phyloP scores from a whole-genome alignment of 2,888 invertebrate genomes.

The Tiliacea aurago region DNA sequence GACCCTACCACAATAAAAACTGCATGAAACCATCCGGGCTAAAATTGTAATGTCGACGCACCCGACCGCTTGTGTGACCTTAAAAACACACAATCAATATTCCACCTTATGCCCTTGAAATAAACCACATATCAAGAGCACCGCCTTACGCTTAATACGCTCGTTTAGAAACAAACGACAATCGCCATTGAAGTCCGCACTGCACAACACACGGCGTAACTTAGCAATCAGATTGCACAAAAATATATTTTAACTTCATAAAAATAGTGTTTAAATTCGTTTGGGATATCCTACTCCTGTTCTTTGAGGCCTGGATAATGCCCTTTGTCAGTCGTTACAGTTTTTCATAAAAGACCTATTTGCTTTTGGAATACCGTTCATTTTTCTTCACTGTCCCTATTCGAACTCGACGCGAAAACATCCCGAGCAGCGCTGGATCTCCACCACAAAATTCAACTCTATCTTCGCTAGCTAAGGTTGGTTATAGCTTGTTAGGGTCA shows the following conservation, averaged over 20 bases:
- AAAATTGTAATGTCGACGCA: constrained; percentile 89
- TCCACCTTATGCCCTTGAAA: constrained; percentile 58
- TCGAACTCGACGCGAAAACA: constrained; percentile 45
- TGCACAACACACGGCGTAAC: constrained; percentile 71
- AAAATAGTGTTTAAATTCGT: constrained; percentile 68
- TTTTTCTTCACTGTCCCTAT: constrained; percentile 68
- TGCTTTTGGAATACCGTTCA: constrained; percentile 76
- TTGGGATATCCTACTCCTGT: constrained; percentile 71
- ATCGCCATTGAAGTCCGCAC: constrained; percentile 80
- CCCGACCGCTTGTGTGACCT: constrained; percentile 78
- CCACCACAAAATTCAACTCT: constrained; percentile 43
- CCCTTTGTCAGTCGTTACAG: constrained; percentile 74
- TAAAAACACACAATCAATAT: constrained; percentile 71
- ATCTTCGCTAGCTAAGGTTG: constrained; percentile 33
- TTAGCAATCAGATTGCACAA: constrained; percentile 52
- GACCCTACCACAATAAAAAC: constrained; percentile 90
- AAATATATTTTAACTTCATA: constrained; percentile 62
- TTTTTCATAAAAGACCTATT: constrained; percentile 80
- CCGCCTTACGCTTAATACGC: constrained; percentile 61
- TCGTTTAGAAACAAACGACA: constrained; percentile 74
- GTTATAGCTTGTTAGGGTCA: constrained; percentile 54
- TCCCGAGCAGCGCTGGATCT: constrained; percentile 42
- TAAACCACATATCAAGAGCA: constrained; percentile 65
- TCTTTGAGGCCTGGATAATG: constrained; percentile 81
- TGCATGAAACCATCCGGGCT: constrained; percentile 88